Percentiles rank a stretch among this genome's conserved stretches.
phyloP scores from a whole-genome alignment of 2,797 vertebrate species.

The Merluccius polli region DNA sequence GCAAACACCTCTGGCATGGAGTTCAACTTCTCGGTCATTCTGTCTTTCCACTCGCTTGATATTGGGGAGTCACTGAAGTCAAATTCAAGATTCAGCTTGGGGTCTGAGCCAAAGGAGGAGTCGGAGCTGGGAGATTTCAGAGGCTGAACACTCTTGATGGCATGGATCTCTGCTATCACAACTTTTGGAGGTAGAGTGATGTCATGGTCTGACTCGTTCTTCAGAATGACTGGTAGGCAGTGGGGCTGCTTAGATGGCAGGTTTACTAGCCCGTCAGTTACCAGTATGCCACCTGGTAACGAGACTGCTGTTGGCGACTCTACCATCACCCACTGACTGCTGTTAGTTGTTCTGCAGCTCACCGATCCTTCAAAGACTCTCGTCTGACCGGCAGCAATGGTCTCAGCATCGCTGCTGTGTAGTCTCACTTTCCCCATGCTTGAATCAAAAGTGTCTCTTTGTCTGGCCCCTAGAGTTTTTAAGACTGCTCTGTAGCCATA shows the following conservation, averaged over 20 bases:
- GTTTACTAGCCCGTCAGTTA: neutral
- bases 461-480: constrained; percentile 13
- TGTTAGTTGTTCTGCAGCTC: neutral
- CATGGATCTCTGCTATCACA: constrained; percentile 7
- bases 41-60: too few species aligned
- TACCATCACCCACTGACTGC: too few species aligned
- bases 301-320: too few species aligned
- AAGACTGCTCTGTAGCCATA: too few species aligned
- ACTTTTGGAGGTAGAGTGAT: constrained; percentile 23
- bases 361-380: constrained; percentile 24
- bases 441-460: constrained; percentile 12
- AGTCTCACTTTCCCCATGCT: constrained; percentile 17
- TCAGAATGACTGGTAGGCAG: constrained; percentile 27
- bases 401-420: too few species aligned
- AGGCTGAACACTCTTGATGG: constrained; percentile 8
- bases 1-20: constrained; percentile 30
- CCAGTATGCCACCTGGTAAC: constrained; percentile 21
- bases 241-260: constrained; percentile 5
- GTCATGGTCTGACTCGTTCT: too few species aligned
- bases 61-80: too few species aligned
- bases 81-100: too few species aligned
- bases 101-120: too few species aligned
- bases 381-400: constrained; percentile 26
- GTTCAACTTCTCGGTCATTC: constrained; percentile 1
- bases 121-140: neutral